Evolutionary conservation across 2,888 invertebrate genomes (phyloP), one percentile per base, ranked within the genome.

Genomic region (Ophion costatus): DNA sequence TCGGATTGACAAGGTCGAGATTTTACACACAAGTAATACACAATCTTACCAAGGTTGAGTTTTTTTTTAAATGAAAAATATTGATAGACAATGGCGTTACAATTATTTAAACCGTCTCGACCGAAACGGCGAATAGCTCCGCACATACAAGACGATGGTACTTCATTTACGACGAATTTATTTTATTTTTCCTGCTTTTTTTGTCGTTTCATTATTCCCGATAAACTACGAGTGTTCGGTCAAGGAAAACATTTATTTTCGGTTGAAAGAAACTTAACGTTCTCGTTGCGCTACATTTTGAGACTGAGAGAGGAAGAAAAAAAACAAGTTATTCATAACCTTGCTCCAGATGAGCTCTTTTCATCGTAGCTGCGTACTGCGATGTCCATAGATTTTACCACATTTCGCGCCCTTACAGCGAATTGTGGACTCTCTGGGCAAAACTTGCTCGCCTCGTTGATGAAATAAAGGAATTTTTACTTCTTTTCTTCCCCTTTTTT

Each of bases 401-500:
- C 24, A 17, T 59, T 42, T 24, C 2, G 38, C 45, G 51, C 14
- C 59, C 69, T 7, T 45, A 9, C 45, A 51, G 24, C 45, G 42
- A 64, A 33, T 57, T 17, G 10, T 42, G 45, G 63, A 45, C 57
- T 63, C 63, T 70, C 17, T 42, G 45, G 33, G 57, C 29, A 14
- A 75, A 79, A 82, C 82, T 84, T 82, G 69, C 45, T 29, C 51
- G 33, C 51, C 69, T 45, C 45, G 38, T 67, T 56, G 82, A 59
- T 71, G 45, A 67, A 82, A 80, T 82, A 77, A 85, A 85, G 73
- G 59, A 70, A 79, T 78, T 57, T 63, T 74, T 11, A 22, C 9
- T 45, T 45, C 45, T 45, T 45, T 14, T 14, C 45, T 11, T 11
- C 45, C 14, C 11, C 11, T 10, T 0, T 10, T 57, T 45, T 74